Evolutionary conservation across 2,888 invertebrate species (phyloP).

Genomic region (Entomobrya proxima): DNA sequence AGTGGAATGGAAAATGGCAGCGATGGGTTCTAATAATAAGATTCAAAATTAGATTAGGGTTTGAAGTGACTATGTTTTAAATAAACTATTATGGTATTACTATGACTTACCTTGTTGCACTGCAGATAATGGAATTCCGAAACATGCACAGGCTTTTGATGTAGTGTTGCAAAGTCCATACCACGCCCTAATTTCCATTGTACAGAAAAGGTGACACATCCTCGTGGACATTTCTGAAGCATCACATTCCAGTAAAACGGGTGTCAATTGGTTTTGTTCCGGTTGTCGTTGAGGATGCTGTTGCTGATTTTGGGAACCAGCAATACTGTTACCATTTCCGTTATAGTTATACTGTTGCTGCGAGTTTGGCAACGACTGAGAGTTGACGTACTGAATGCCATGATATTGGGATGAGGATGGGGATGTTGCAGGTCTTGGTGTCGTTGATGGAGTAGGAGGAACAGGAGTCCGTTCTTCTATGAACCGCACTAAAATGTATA

Average conservation of each 20-base stretch:
- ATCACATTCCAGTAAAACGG: conserved; percentile 68
- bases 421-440: conserved; percentile 30
- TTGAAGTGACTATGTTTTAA: too few species aligned
- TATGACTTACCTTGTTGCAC: conserved; percentile 62
- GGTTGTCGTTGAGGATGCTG: conserved; percentile 20
- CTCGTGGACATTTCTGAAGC: conserved; percentile 54
- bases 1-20: conserved; percentile 64
- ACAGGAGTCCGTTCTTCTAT: conserved; percentile 70
- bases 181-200: conserved; percentile 54
- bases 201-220: conserved; percentile 71
- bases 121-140: conserved; percentile 66
- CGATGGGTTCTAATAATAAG: conserved; percentile 57
- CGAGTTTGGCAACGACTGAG: conserved; percentile 18
- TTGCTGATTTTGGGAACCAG: background rate
- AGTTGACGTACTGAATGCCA: conserved; percentile 38
- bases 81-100: too few species aligned
- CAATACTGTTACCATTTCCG: conserved; percentile 49
- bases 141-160: conserved; percentile 68
- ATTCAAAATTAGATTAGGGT: background rate
- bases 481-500: conserved; percentile 66
- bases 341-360: conserved; percentile 37
- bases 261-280: conserved; percentile 1
- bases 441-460: conserved; percentile 53
- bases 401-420: too few species aligned
- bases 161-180: conserved; percentile 67